Base-by-base conservation (phyloP, 1,140 invertebrate species). In the Muscidifurax raptorellus region DNA sequence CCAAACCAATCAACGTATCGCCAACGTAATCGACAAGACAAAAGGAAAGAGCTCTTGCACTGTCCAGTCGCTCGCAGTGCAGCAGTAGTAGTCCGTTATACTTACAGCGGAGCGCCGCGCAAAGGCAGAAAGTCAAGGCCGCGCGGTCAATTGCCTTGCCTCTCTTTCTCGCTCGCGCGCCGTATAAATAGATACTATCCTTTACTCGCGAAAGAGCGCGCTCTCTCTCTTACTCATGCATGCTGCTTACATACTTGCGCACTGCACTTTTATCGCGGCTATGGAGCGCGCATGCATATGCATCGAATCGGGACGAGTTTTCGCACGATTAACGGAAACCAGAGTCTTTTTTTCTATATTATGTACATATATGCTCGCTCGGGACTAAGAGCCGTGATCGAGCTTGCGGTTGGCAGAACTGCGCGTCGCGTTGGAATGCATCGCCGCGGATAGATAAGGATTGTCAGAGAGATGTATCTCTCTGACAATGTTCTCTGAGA, bases 71-170 rank as follows among this genome's bases (percentile, higher is more conserved):
- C 18, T 36, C 78, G 64, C 30, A 0, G 15, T 18, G 22, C n/a
- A 40, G 32, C n/a, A 75, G 10, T 44, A 52, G 27, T 22, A 75
- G 75, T 79, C 84, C 84, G 84, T 85, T 82, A 82, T 76, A 81
- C 75, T 83, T 81, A 69, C 82, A 78, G 87, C 82, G 84, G 83
- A 59, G 52, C 52, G 15, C 1, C 52, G 52, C 18, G 52, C 52
- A 22, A 88, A 88, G 88, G 88, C 87, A 87, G 88, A 88, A 91
- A 91, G 90, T 91, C 91, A 91, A 91, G 91, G 90, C 89, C 90
- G 90, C 87, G 87, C 90, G 91, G 90, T 91, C 91, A 91, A 89
- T 91, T 89, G 89, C 90, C 90, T 84, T 59, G 52, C 52, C 85
- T 79, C 77, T 64, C 77, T 64, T 32, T 71, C 78, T 82, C 67